A percentile compares a stretch with the other conserved stretches of the same genome.
phyloP scores from a whole-genome alignment of 2,113 vertebrate genomes.

The Echinops telfairi region DNA sequence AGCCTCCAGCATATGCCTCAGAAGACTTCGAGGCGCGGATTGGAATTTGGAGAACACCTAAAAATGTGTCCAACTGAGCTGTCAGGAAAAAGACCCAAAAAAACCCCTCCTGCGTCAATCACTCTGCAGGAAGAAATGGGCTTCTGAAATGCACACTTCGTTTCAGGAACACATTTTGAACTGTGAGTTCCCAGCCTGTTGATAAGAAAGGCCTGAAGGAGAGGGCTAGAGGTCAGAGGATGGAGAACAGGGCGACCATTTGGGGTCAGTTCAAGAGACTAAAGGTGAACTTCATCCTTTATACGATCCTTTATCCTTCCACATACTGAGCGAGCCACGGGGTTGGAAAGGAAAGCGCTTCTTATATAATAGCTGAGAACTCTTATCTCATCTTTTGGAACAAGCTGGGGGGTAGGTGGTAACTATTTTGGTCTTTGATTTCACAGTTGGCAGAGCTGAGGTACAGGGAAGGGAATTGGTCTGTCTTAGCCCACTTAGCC shows the following conservation, averaged over 20 bases:
- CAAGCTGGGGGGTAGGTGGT: conserved; percentile 74
- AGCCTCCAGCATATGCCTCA: conserved; percentile 54
- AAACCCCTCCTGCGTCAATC: not conserved
- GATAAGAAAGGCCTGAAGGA: not conserved
- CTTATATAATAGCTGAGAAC: conserved; percentile 73
- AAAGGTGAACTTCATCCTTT: not conserved
- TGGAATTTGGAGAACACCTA: conserved; percentile 63
- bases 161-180: conserved; percentile 15
- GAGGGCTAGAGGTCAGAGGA: not conserved
- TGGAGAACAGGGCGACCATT: not conserved
- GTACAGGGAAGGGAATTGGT: conserved; percentile 59
- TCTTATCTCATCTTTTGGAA: conserved; percentile 79
- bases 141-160: conserved; percentile 43
- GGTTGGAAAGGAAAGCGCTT: conserved; percentile 58
- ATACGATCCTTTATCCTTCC: conserved; percentile 44
- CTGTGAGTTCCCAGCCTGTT: conserved; percentile 30
- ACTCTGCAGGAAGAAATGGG: conserved; percentile 59
- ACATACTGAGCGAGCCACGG: conserved; percentile 23
- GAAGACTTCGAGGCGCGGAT: not conserved
- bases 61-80: conserved; percentile 70
- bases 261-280: not conserved
- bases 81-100: conserved; percentile 13
- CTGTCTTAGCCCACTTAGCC: conserved; percentile 72
- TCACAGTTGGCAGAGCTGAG: conserved; percentile 74
- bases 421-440: conserved; percentile 74